Conservation (phyloP, 1,140 invertebrate genomes). For the Protaetia brevitarsis region DNA sequence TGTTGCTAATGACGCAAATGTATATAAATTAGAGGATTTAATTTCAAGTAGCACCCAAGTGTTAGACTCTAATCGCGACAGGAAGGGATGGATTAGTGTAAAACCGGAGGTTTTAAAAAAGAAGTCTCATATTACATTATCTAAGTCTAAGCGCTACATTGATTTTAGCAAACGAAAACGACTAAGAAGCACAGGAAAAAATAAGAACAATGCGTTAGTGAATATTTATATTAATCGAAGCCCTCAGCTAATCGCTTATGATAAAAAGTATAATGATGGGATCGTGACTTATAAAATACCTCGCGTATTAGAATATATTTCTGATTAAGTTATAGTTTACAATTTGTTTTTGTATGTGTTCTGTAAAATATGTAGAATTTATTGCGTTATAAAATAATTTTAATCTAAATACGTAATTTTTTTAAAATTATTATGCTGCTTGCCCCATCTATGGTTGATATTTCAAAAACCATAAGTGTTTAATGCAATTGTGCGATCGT, state of each 20-base stretch:
- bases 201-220: background rate
- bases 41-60: background rate
- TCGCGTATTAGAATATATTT: background rate
- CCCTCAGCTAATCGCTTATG: background rate
- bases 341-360: no score
- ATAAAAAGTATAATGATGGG: background rate
- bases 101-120: background rate
- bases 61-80: no score
- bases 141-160: background rate
- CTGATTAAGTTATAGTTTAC: no score
- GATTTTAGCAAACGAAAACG: background rate
- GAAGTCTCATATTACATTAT: background rate
- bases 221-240: background rate
- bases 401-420: no score
- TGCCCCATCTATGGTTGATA: no score
- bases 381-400: no score
- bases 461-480: no score
- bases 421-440: no score
- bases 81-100: background rate
- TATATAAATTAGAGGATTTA: constrained; percentile 10
- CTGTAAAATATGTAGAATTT: no score
- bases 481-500: no score
- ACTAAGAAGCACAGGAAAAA: background rate
- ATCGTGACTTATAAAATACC: background rate
- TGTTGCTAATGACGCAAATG: no score